Evolutionary conservation across 1,140 invertebrate genomes (phyloP), one percentile per base, ranked within the genome.

Genomic region (Cherax quadricarinatus): DNA sequence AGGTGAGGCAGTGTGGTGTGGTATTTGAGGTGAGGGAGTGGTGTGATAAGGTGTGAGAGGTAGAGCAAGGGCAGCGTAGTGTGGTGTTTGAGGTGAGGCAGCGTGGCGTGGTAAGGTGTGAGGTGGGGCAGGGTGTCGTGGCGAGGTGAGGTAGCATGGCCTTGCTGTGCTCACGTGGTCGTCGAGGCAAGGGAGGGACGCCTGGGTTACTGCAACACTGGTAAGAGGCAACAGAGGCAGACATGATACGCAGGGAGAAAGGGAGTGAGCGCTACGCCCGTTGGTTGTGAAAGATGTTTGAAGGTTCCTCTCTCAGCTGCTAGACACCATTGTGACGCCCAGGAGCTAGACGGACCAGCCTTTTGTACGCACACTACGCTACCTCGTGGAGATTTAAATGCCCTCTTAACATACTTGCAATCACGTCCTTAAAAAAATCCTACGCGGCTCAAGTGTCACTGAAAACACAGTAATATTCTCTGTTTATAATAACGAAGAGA

Each of bases 341-440:
- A 75, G 53, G 57, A 75, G 86, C 75, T 78, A 88, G 75, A 88
- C 86, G 53, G 86, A 85, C 73, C 73, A 75, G 70, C 53, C 86
- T 88, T 88, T 88, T 89, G 88, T 89, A 81, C 66, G 41, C 30
- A 10, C 79, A 82, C 79, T 89, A 82, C 53, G 41, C 14, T 53
- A 89, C 88, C 88, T 66, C 88, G 88, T 89, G 88, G 88, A 30
- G 60, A 82, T 89, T 89, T 89, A 89, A 89, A 89, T 51, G 80
- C 88, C 75, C 87, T 41, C 30, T 41, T 82, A 60, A 89, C n/a
- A 66, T 75, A 75, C 70, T 66, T 14, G 62, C 1, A 66, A 66
- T 14, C 21, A 6, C 18, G 14, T 66, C 18, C 12, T 66, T 21
- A 21, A 66, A 3, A 41, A 41, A 41, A 41, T 41, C 48, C n/a